phyloP scores from a whole-genome alignment of 1,140 invertebrate species.

The Chymomyza costata region DNA sequence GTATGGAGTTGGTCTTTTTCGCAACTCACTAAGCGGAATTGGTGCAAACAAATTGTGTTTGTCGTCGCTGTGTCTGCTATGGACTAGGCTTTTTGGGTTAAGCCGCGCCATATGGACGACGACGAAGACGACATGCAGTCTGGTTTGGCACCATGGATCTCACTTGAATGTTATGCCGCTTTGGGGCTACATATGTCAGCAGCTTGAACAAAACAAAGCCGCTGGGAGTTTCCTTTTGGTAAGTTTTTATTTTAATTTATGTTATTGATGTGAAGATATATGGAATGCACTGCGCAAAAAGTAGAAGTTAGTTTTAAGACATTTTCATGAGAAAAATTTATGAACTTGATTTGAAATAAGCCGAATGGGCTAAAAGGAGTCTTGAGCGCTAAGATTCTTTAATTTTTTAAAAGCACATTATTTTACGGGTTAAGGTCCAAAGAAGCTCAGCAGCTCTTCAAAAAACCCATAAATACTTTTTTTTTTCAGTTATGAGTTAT shows the following conservation, averaged over 20 bases:
- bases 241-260: constrained; percentile 61
- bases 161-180: background rate
- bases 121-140: constrained; percentile 66
- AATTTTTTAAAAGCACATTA: too few relatives aligned
- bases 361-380: too few relatives aligned
- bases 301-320: background rate
- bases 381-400: too few relatives aligned
- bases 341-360: too few relatives aligned
- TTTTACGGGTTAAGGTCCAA: too few relatives aligned
- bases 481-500: too few relatives aligned
- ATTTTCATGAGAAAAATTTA: too few relatives aligned
- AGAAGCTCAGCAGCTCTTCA: too few relatives aligned
- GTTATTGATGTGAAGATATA: constrained; percentile 55
- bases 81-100: constrained; percentile 2
- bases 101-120: constrained; percentile 39
- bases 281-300: constrained; percentile 45
- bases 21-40: background rate
- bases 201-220: constrained; percentile 60
- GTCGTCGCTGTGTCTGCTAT: constrained; percentile 12
- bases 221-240: constrained; percentile 37
- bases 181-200: constrained; percentile 42
- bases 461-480: too few relatives aligned
- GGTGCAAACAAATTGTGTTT: constrained; percentile 47
- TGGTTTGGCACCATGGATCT: too few relatives aligned
- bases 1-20: too few relatives aligned